These are phyloP conservation scores for Stegophylla sp. DNA, from an alignment of 2,888 invertebrate genomes.

Conservation along the genomic window DNA sequence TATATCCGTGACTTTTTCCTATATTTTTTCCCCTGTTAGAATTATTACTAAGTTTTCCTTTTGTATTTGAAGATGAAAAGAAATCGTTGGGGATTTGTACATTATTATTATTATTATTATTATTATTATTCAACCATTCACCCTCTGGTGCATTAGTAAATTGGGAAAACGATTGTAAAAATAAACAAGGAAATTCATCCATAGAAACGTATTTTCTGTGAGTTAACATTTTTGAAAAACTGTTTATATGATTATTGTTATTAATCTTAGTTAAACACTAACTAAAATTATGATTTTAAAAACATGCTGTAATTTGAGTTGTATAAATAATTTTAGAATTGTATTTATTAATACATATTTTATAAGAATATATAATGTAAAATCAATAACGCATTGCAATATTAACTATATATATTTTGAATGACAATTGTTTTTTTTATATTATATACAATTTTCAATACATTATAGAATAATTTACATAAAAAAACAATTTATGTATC, in stretches of 20 bases:
- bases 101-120: constrained; percentile 56
- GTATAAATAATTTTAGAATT: too few relatives aligned
- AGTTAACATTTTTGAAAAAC: constrained; percentile 12
- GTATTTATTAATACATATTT: too few relatives aligned
- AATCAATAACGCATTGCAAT: too few relatives aligned
- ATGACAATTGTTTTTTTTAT: too few relatives aligned
- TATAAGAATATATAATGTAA: too few relatives aligned
- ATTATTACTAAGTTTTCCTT: constrained; percentile 56
- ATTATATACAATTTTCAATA: neutral
- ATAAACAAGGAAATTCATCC: constrained; percentile 39
- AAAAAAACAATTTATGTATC: neutral
- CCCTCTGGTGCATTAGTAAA: constrained; percentile 48
- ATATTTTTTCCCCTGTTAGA: constrained; percentile 14
- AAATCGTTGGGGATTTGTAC: constrained; percentile 54
- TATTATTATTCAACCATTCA: constrained; percentile 40
- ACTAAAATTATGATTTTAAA: constrained; percentile 1
- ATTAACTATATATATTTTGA: too few relatives aligned
- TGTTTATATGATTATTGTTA: constrained; percentile 6
- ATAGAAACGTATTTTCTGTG: constrained; percentile 38
- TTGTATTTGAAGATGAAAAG: constrained; percentile 53
- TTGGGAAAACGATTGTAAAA: constrained; percentile 52
- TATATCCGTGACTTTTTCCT: constrained; percentile 21
- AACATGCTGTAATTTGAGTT: neutral
- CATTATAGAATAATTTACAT: too few relatives aligned
- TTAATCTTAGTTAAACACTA: neutral